Conservation (phyloP, 2,797 vertebrate genomes). For the Epinephelus malabaricus region DNA sequence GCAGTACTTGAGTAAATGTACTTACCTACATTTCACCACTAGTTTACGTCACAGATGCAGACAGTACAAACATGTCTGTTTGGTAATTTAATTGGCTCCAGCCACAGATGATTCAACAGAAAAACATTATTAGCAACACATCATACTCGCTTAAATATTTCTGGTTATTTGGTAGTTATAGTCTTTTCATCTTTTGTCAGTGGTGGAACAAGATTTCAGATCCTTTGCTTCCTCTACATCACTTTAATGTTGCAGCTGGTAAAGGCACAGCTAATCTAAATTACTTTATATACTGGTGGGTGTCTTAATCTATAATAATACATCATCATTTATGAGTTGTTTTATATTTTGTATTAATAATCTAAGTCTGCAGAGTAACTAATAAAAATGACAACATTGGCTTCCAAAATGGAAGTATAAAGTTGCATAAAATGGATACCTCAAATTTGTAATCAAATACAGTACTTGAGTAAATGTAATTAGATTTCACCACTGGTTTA, state of each 20-base stretch:
- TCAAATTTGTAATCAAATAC: neutral
- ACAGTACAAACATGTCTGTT: neutral
- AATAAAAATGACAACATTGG: neutral
- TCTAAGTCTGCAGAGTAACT: neutral
- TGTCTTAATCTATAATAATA: no score
- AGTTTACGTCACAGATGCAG: neutral
- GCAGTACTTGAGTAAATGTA: neutral
- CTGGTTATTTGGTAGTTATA: neutral
- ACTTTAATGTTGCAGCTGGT: no score
- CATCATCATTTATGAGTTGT: no score
- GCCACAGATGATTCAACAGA: neutral
- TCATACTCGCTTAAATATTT: neutral
- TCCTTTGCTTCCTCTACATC: neutral
- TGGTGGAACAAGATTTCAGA: neutral
- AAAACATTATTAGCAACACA: neutral
- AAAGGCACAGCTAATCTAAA: no score
- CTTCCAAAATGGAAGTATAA: no score
- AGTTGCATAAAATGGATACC: neutral
- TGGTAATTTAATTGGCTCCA: neutral
- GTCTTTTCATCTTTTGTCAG: neutral
- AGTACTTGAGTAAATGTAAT: neutral
- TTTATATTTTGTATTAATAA: no score
- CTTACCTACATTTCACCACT: neutral
- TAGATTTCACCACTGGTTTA: no score
- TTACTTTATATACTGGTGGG: no score